These are phyloP conservation scores for Eulemur macaco DNA, from an alignment of 2,113 vertebrate genomes.

Conservation along the genomic window DNA sequence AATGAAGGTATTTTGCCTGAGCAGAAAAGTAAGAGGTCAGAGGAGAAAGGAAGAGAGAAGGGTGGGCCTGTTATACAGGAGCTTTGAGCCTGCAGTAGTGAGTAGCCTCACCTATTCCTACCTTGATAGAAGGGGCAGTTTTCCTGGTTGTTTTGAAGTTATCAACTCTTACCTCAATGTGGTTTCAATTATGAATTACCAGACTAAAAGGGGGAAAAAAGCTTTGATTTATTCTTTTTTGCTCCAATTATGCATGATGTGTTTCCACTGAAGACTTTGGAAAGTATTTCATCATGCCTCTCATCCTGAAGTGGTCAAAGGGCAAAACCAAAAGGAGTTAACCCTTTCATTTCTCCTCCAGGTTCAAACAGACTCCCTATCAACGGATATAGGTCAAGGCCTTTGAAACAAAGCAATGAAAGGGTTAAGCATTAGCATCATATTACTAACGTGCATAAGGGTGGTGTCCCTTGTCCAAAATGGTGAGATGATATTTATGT, in stretches of 20 bases:
- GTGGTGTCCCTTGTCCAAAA: constrained; percentile 70
- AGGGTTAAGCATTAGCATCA: constrained; percentile 70
- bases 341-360: constrained; percentile 75
- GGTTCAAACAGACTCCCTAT: constrained; percentile 4
- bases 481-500: constrained; percentile 77
- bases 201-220: constrained; percentile 82
- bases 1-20: constrained; percentile 3
- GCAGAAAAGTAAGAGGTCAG: constrained; percentile 59
- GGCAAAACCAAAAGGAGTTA: constrained; percentile 86
- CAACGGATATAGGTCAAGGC: neutral
- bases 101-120: constrained; percentile 57
- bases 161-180: constrained; percentile 87
- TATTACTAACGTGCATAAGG: constrained; percentile 46
- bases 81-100: constrained; percentile 57
- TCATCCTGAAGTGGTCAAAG: constrained; percentile 88
- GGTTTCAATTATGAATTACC: constrained; percentile 95
- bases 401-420: neutral
- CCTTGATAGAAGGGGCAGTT: constrained; percentile 68
- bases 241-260: constrained; percentile 91
- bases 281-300: constrained; percentile 92
- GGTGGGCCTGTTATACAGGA: constrained; percentile 31
- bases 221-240: constrained; percentile 94
- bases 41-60: neutral
- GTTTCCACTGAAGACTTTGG: constrained; percentile 90
- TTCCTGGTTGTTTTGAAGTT: constrained; percentile 78